phyloP scores from a whole-genome alignment of 2,797 vertebrate species.

The Rallus crepitans region DNA sequence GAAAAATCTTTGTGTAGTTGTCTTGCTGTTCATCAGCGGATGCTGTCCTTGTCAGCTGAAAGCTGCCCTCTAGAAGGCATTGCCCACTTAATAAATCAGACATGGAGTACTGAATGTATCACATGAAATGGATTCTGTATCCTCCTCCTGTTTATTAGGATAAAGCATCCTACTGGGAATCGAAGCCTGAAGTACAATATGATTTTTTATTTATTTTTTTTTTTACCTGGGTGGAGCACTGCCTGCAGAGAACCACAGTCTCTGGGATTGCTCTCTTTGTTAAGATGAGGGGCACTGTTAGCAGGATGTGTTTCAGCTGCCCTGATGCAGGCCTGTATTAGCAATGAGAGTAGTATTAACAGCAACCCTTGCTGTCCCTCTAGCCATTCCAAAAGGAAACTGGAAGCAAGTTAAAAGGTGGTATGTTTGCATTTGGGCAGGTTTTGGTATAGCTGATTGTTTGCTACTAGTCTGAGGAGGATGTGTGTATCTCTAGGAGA shows the following conservation, averaged over 20 bases:
- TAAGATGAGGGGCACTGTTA: neutral
- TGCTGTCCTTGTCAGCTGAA: neutral
- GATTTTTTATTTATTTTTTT: neutral
- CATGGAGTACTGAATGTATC: neutral
- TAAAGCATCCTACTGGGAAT: neutral
- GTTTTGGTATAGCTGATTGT: neutral
- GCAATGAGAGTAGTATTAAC: neutral
- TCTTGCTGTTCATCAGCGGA: neutral
- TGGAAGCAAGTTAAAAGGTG: neutral
- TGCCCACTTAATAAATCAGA: neutral
- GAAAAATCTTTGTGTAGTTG: neutral
- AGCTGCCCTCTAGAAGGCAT: neutral
- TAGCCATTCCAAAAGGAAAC: neutral
- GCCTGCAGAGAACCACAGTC: neutral
- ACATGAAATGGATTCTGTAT: neutral
- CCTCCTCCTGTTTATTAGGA: neutral
- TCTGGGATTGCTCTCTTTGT: neutral
- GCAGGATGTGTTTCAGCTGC: neutral
- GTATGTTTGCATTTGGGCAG: neutral
- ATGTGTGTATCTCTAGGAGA: neutral
- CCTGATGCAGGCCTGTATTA: neutral
- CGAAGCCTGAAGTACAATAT: neutral
- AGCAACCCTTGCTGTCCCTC: neutral
- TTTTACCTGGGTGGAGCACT: neutral
- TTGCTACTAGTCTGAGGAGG: neutral